These are phyloP conservation scores for Meloidogyne hapla DNA, from an alignment of 1,140 invertebrate genomes.

Conservation along the genomic window DNA sequence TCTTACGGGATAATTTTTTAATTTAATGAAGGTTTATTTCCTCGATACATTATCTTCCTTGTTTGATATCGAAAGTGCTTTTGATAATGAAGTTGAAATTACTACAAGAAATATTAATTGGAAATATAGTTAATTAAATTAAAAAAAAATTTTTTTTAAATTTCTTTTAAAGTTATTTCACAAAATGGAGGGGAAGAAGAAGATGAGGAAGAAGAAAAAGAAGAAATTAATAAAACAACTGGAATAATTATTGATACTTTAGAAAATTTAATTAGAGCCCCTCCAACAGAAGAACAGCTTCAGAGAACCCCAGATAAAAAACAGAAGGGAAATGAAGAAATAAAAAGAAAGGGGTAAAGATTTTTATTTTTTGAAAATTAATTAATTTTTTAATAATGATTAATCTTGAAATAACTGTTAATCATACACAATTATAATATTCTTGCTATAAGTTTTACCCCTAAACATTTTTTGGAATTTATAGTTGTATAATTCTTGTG, in stretches of 20 bases:
- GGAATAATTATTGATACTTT: neutral
- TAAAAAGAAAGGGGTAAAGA: neutral
- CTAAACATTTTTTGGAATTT: no score
- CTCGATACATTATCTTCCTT: constrained; percentile 40
- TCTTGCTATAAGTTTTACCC: no score
- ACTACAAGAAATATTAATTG: constrained; percentile 30
- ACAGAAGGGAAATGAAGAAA: neutral
- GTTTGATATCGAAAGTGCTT: constrained; percentile 41
- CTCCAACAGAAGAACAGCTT: constrained; percentile 6
- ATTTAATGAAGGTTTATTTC: constrained; percentile 35
- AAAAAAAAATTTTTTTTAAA: neutral
- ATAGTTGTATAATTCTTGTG: no score
- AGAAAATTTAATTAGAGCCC: constrained; percentile 8
- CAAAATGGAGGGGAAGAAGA: neutral
- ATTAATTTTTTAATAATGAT: no score
- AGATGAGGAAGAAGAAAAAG: neutral
- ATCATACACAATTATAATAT: no score
- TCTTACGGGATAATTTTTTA: no score
- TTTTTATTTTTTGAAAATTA: no score
- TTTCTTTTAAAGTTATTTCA: constrained; percentile 19
- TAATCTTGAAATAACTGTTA: no score
- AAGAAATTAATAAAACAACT: neutral
- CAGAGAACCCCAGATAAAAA: constrained; percentile 15
- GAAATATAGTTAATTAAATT: constrained; percentile 23
- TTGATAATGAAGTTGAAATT: constrained; percentile 23